phyloP scores from a whole-genome alignment of 2,113 vertebrate species.

The Ascaphus truei region DNA sequence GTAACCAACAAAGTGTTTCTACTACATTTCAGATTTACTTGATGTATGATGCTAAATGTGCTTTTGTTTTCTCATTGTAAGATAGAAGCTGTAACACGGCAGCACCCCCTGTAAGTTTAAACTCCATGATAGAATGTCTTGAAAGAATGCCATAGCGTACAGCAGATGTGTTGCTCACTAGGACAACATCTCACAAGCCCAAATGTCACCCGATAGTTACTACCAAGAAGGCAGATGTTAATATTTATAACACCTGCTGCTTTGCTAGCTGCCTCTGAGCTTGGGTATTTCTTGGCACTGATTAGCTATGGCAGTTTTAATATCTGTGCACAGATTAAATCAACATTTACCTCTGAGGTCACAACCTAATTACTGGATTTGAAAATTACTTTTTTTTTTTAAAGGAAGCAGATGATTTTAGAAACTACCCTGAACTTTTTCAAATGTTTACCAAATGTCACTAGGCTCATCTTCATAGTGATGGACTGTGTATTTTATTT shows the following conservation, averaged over 20 bases:
- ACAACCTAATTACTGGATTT: slow-evolving; percentile 21
- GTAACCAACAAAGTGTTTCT: too few species aligned
- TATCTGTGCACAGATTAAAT: slow-evolving; percentile 28
- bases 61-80: too few species aligned
- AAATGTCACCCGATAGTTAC: slow-evolving; percentile 38
- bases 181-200: neutral
- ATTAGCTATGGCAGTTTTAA: slow-evolving; percentile 20
- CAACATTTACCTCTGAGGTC: slow-evolving; percentile 27
- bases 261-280: slow-evolving; percentile 37
- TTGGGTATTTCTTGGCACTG: slow-evolving; percentile 31
- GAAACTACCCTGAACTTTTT: neutral
- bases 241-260: slow-evolving; percentile 39
- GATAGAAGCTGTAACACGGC: too few species aligned
- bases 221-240: slow-evolving; percentile 39
- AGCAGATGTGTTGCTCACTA: neutral
- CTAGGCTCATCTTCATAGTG: too few species aligned
- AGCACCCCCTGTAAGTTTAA: too few species aligned
- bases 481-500: too few species aligned
- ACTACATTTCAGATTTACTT: too few species aligned
- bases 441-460: too few species aligned
- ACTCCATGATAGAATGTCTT: too few species aligned
- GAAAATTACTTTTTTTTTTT: slow-evolving; percentile 31
- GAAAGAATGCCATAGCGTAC: too few species aligned
- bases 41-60: too few species aligned
- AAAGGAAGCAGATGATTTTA: neutral